Evolutionary conservation across 2,888 invertebrate genomes (phyloP).

Genomic region (Abrostola tripartita): DNA sequence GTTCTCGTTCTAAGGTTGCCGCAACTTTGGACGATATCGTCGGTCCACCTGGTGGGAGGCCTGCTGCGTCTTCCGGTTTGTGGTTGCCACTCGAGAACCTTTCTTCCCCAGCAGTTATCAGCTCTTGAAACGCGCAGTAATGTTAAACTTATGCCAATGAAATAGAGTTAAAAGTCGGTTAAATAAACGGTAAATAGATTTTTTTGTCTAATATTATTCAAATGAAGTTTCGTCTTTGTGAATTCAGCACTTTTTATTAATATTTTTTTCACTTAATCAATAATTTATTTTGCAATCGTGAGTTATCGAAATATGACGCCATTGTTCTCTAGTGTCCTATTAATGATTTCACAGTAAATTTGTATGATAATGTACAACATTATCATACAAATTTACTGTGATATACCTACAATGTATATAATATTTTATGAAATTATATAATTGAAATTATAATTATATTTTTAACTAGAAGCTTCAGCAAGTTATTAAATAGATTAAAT

Average conservation of each 20-base stretch:
- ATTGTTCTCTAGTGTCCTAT: slow-evolving; percentile 55
- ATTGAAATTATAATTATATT: slow-evolving; percentile 56
- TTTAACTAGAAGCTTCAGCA: slow-evolving; percentile 58
- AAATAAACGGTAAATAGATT: no score
- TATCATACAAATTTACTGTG: no score
- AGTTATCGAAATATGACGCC: slow-evolving; percentile 27
- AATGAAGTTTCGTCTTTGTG: background rate
- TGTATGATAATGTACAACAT: slow-evolving; percentile 56
- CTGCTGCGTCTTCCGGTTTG: no score
- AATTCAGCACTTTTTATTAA: slow-evolving; percentile 10
- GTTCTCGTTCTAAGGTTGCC: no score
- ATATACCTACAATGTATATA: slow-evolving; percentile 67
- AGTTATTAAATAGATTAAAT: slow-evolving; percentile 51
- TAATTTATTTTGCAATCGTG: slow-evolving; percentile 25
- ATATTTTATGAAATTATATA: slow-evolving; percentile 65
- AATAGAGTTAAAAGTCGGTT: no score
- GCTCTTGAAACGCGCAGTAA: no score
- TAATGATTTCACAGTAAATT: slow-evolving; percentile 42
- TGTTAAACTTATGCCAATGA: no score
- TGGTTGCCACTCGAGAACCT: no score
- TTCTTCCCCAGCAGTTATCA: no score
- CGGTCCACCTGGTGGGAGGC: no score
- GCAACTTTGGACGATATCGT: no score
- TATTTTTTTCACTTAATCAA: slow-evolving; percentile 2
- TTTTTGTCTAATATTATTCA: no score